Base-by-base conservation (phyloP, 2,888 invertebrate genomes). In the Mythimna impura region DNA sequence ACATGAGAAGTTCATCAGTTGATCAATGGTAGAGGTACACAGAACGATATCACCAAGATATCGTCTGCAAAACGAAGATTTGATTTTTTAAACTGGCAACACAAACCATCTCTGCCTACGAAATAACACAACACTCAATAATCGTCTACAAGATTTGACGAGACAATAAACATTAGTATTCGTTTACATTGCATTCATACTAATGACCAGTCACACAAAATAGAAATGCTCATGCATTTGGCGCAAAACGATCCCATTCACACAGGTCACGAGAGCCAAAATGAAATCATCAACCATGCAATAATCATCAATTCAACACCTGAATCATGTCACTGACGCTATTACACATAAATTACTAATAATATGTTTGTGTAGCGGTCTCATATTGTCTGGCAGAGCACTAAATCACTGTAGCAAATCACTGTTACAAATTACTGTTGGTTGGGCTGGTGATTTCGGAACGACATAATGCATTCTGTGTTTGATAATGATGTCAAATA, bases 381-480 rank as follows among this genome's bases (percentile, higher is more conserved):
- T 63, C 82, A 69, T 71, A 78, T 72, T 77, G 82, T 72, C 60
- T 68, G 60, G n/a, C 55, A 36, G 55, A 20, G 63, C 61, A 55
- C 58, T 84, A 81, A 84, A 84, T 83, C 71, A 83, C 70, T 65
- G 76, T 69, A 73, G 57, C 73, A 78, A 78, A 73, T 78, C 64
- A 82, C 67, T 63, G 72, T 78, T 78, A 57, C 80, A 78, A 78
- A 80, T 78, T 54, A 76, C 60, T 71, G 79, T 76, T 55, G 80
- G 69, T 73, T 9, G 40, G 69, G 34, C 10, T 47, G 30, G 74
- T 82, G 75, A 81, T 81, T 81, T 71, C 17, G 43, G 63, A 25
- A 61, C 36, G 69, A 70, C 55, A 68, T 78, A 66, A 78, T 64
- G 70, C 52, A 77, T 78, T 76, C 36, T 34, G 78, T 58, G 68